Evolutionary conservation across 2,888 invertebrate species (phyloP), one percentile per base, ranked within the genome.

Genomic region (Argyra leucocephala): DNA sequence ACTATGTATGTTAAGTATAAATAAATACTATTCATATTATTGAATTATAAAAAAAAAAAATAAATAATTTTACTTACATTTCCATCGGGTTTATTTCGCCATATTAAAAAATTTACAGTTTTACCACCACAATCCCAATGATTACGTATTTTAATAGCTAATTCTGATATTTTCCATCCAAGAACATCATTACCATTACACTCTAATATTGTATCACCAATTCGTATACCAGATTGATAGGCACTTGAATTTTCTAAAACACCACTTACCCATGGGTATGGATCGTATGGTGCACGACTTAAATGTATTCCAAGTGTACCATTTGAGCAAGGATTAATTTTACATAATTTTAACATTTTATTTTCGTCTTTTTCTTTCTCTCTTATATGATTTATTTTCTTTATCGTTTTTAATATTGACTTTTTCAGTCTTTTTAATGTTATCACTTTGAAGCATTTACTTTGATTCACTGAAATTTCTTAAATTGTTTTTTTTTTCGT

Each of bases 231-330:
- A 0, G 88, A 86, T 0, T 73, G 66, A 64, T 85, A 83, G 0
- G 89, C 89, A 67, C 84, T 80, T 0, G 87, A 86, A 2, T 80
- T 82, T 0, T 78, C 75, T 48, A 85, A 86, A 58, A 90, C 86
- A 64, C 84, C 85, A 75, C 82, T 82, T 69, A 89, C 86, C 90
- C 90, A 90, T 1, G 90, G 90, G 77, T 90, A 90, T 0, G 90
- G 89, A 75, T 90, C 90, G 89, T 89, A 90, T 65, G 89, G 84
- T 1, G 88, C 88, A 70, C 89, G 83, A 6, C 88, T 88, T 65
- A 90, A 79, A 68, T 90, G 84, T 74, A 90, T 86, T 2, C 90
- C 90, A 62, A 88, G 83, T 5, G 84, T 84, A 67, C 84, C 84
- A 1, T 83, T 82, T 65, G 84, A 73, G 66, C 75, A 74, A 37